phyloP scores from a whole-genome alignment of 2,113 vertebrate species.

The Butorides virescens region DNA sequence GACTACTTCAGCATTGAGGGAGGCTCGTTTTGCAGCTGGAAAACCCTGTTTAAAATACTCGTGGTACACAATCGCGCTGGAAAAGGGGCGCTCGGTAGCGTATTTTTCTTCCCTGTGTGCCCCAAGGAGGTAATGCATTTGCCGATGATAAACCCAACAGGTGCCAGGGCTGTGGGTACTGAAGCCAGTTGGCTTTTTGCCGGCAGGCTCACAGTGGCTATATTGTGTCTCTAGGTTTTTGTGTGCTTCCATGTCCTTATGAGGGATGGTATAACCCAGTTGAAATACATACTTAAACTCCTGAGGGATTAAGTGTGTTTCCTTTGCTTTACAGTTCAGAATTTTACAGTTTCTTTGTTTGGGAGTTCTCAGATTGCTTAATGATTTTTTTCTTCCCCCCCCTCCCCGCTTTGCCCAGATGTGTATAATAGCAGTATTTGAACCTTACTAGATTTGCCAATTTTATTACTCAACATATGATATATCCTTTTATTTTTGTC shows the following conservation, averaged over 20 bases:
- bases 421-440: constrained; percentile 59
- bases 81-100: not conserved
- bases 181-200: constrained; percentile 69
- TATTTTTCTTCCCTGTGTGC: not conserved
- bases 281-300: constrained; percentile 76
- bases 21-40: not conserved
- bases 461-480: constrained; percentile 70
- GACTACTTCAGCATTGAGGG: not conserved
- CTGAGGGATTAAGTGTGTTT: constrained; percentile 77
- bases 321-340: constrained; percentile 77
- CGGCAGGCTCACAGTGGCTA: constrained; percentile 40
- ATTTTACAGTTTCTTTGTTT: constrained; percentile 80
- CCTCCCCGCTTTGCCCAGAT: constrained; percentile 36
- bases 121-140: constrained; percentile 47
- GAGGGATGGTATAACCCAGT: constrained; percentile 64
- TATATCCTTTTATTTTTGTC: constrained; percentile 52
- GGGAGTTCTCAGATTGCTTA: constrained; percentile 76
- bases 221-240: constrained; percentile 67
- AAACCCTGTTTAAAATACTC: not conserved
- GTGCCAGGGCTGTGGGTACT: constrained; percentile 69
- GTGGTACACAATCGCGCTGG: not conserved
- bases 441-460: constrained; percentile 62
- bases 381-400: constrained; percentile 62
- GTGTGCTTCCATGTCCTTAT: constrained; percentile 58
- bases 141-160: constrained; percentile 75